A percentile compares a stretch with the other conserved stretches of the same genome.
These are phyloP conservation scores for Odontamblyopus rebecca DNA, from an alignment of 2,797 vertebrate genomes.

Conservation along the genomic window DNA sequence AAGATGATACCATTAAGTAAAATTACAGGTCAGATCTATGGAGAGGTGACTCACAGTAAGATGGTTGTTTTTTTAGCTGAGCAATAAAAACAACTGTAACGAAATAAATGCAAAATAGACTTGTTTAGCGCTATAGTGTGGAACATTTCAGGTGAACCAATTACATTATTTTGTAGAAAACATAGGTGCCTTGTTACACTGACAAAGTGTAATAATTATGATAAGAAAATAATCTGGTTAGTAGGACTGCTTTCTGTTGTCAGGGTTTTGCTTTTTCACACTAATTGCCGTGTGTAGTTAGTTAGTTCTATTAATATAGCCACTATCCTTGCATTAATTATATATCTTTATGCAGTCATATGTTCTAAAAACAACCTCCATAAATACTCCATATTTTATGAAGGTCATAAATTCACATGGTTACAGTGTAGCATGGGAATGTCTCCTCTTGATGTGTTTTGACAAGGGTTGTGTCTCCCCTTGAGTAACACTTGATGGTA, in stretches of 20 bases:
- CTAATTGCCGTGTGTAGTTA: neutral
- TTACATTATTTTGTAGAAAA: no score
- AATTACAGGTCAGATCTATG: neutral
- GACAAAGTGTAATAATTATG: no score
- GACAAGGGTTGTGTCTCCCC: slow-evolving; percentile 67
- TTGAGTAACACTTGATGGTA: slow-evolving; percentile 65
- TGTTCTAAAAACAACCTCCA: slow-evolving; percentile 43
- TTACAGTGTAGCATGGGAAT: slow-evolving; percentile 15
- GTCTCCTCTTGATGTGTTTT: slow-evolving; percentile 57
- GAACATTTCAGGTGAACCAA: no score
- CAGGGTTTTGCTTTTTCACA: neutral
- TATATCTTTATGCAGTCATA: neutral
- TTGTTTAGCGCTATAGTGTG: neutral
- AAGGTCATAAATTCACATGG: slow-evolving; percentile 65
- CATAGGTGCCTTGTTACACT: no score
- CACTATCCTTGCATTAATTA: neutral
- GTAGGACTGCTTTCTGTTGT: no score
- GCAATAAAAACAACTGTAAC: neutral
- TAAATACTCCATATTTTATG: slow-evolving; percentile 53
- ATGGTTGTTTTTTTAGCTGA: neutral
- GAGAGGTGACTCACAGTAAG: neutral
- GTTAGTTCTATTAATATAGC: neutral
- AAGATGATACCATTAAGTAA: neutral
- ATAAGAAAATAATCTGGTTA: neutral
- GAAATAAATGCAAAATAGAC: neutral